These are phyloP conservation scores for Gisinianus flammeolus DNA, from an alignment of 2,888 invertebrate species.

Conservation along the genomic window DNA sequence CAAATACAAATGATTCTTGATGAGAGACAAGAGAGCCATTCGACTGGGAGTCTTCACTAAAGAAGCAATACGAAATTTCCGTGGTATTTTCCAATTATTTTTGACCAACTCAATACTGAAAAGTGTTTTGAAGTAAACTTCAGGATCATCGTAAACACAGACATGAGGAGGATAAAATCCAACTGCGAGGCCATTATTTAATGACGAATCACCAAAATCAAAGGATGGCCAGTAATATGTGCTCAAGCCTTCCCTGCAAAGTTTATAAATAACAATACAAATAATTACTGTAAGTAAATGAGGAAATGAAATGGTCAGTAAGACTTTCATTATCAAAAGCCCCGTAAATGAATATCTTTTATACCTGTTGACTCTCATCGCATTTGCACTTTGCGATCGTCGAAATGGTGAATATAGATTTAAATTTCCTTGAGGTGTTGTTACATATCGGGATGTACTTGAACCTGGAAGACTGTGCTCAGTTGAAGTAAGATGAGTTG, in stretches of 20 bases:
- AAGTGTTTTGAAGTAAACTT: constrained; percentile 49
- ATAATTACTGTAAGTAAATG: too few species aligned
- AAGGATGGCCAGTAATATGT: constrained; percentile 56
- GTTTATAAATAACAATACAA: constrained; percentile 16
- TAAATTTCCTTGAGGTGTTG: constrained; percentile 13
- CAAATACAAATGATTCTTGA: constrained; percentile 51
- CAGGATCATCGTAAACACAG: constrained; percentile 57
- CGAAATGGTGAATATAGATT: constrained; percentile 31
- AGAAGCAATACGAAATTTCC: constrained; percentile 47
- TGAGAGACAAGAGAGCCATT: constrained; percentile 48
- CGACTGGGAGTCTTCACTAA: neutral
- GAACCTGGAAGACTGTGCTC: constrained; percentile 10
- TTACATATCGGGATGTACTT: neutral
- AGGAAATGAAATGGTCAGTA: neutral
- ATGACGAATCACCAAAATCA: constrained; percentile 47
- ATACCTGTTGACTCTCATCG: constrained; percentile 19
- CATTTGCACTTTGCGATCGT: constrained; percentile 21
- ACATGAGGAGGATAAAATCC: constrained; percentile 58
- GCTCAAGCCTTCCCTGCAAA: constrained; percentile 53
- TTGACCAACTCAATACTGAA: constrained; percentile 51
- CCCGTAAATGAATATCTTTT: too few species aligned
- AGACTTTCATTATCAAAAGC: neutral
- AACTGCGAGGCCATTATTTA: constrained; percentile 47
- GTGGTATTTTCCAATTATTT: constrained; percentile 53
- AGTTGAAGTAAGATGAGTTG: constrained; percentile 5